Percentiles rank a stretch among this genome's conserved stretches.
Conservation (phyloP, 2,797 vertebrate species). For the Aphelocoma californica region DNA sequence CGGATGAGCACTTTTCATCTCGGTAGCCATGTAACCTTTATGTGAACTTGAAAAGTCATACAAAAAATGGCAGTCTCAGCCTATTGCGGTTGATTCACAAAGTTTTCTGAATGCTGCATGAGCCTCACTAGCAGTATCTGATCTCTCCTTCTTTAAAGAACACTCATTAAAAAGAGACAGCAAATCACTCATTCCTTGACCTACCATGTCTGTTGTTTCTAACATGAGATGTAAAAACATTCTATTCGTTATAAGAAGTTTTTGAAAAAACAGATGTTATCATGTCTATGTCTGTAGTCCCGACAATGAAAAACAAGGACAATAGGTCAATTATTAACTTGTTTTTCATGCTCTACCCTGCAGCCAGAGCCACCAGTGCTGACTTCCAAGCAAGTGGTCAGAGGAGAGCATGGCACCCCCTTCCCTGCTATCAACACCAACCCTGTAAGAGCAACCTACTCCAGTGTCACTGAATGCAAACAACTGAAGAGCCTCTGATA, state of each 20-base stretch:
- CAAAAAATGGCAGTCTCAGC: conserved; percentile 33
- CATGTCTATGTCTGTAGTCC: conserved; percentile 18
- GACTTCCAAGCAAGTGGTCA: background rate
- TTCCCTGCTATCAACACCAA: background rate
- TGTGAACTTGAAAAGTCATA: conserved; percentile 53
- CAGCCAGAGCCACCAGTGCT: background rate
- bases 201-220: conserved; percentile 34
- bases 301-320: conserved; percentile 44
- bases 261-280: conserved; percentile 57
- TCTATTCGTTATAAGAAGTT: conserved; percentile 12
- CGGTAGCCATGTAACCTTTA: conserved; percentile 55
- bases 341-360: conserved; percentile 4
- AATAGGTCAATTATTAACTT: conserved; percentile 55
- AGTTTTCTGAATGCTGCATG: conserved; percentile 16
- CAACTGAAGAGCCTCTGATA: background rate
- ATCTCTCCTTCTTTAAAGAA: conserved; percentile 35
- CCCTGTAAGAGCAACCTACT: background rate
- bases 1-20: conserved; percentile 51
- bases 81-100: background rate
- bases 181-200: conserved; percentile 28
- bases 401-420: background rate
- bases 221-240: conserved; percentile 20
- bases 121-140: conserved; percentile 14
- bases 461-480: background rate
- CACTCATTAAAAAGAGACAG: background rate